Evolutionary conservation across 2,888 invertebrate species (phyloP).

Genomic region (Atrina japonica): DNA sequence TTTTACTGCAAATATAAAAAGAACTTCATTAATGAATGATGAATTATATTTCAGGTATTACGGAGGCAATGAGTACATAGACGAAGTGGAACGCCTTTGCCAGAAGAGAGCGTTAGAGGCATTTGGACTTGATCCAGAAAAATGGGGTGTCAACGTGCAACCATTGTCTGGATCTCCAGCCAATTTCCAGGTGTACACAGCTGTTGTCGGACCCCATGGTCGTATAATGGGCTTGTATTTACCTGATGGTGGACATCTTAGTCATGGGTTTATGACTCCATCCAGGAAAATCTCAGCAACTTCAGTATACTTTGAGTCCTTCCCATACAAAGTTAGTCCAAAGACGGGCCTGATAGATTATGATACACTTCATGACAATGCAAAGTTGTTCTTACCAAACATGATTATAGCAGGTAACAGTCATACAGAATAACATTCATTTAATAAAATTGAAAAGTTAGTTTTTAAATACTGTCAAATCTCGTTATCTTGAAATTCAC

Average conservation of each 20-base stretch:
- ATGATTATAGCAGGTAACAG: slow-evolving; percentile 94
- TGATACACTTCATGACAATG: slow-evolving; percentile 90
- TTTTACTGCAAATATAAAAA: too few relatives aligned
- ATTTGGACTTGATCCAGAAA: slow-evolving; percentile 89
- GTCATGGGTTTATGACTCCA: slow-evolving; percentile 90
- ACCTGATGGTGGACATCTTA: slow-evolving; percentile 95
- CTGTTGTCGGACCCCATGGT: slow-evolving; percentile 90
- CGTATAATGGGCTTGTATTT: slow-evolving; percentile 97
- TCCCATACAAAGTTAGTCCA: slow-evolving; percentile 95
- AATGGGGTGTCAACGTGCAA: slow-evolving; percentile 99
- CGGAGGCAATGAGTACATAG: slow-evolving; percentile 97
- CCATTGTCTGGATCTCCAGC: slow-evolving; percentile 98
- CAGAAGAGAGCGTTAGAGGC: slow-evolving; percentile 93
- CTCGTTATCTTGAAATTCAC: too few relatives aligned
- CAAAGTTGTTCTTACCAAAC: slow-evolving; percentile 93
- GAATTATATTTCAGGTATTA: slow-evolving; percentile 92
- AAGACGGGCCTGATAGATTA: slow-evolving; percentile 95
- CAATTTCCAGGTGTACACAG: slow-evolving; percentile 98
- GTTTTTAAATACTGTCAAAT: too few relatives aligned
- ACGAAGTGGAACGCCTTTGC: slow-evolving; percentile 93
- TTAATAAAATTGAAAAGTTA: too few relatives aligned
- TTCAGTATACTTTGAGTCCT: slow-evolving; percentile 98
- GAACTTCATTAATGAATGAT: too few relatives aligned
- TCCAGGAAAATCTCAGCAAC: slow-evolving; percentile 97
- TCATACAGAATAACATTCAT: too few relatives aligned